These are phyloP conservation scores for Agelastica alni DNA, from an alignment of 2,888 invertebrate species.

Conservation along the genomic window DNA sequence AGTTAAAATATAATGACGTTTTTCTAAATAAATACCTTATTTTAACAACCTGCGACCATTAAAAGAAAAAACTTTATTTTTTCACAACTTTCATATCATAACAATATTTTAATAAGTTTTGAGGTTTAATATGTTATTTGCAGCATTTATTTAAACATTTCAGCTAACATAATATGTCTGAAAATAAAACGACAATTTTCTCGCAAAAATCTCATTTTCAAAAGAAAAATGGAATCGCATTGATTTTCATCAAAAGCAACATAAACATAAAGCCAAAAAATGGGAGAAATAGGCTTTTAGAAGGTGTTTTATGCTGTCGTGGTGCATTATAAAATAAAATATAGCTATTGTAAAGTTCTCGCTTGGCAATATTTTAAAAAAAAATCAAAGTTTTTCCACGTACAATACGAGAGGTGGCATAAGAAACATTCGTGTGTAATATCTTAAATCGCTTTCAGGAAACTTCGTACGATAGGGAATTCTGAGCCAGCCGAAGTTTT, in stretches of 20 bases:
- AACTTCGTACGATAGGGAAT: conserved; percentile 9
- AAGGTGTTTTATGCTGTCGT: conserved; percentile 18
- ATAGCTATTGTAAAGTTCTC: conserved; percentile 20
- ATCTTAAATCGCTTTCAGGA: conserved; percentile 19
- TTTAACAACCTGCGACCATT: too few species aligned
- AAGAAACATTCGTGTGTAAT: conserved; percentile 16
- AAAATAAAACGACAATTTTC: too few species aligned
- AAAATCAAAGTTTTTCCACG: conserved; percentile 19
- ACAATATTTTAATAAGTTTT: too few species aligned
- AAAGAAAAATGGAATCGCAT: not conserved
- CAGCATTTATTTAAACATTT: too few species aligned
- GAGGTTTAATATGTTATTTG: too few species aligned
- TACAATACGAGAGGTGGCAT: not conserved
- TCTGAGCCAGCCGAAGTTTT: conserved; percentile 1
- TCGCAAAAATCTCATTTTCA: not conserved
- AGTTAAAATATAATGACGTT: too few species aligned
- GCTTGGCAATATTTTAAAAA: conserved; percentile 15
- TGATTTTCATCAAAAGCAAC: conserved; percentile 10
- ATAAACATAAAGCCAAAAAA: conserved; percentile 9
- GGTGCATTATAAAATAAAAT: conserved; percentile 23
- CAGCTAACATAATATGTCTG: too few species aligned
- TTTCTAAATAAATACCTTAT: too few species aligned
- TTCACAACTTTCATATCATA: too few species aligned
- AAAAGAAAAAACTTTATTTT: too few species aligned
- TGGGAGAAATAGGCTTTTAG: conserved; percentile 18